Conservation (phyloP, 1,140 invertebrate species). For the Zophobas atratus region DNA sequence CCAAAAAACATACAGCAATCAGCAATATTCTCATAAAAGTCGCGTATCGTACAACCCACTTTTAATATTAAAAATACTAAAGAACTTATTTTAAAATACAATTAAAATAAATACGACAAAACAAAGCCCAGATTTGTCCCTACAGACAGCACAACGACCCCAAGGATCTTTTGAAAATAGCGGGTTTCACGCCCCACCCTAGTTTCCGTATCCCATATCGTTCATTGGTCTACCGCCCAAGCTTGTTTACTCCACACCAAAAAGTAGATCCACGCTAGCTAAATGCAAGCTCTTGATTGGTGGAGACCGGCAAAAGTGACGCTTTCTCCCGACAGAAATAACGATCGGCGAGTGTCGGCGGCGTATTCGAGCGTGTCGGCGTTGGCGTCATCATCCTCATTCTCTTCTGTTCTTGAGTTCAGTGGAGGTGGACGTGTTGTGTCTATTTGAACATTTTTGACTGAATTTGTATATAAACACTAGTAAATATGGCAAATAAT, state of each 20-base stretch:
- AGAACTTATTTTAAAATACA: too few relatives aligned
- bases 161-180: not conserved
- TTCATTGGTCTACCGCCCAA: not conserved
- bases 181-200: not conserved
- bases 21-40: too few relatives aligned
- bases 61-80: too few relatives aligned
- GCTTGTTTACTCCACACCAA: slow-evolving; percentile 13
- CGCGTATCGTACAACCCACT: too few relatives aligned
- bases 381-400: slow-evolving; percentile 19
- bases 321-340: slow-evolving; percentile 7
- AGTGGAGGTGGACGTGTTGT: slow-evolving; percentile 54
- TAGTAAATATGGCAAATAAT: slow-evolving; percentile 62
- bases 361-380: not conserved
- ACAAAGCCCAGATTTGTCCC: too few relatives aligned
- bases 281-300: slow-evolving; percentile 40
- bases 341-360: slow-evolving; percentile 19
- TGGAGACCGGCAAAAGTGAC: slow-evolving; percentile 25
- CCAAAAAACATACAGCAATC: too few relatives aligned
- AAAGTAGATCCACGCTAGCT: slow-evolving; percentile 26
- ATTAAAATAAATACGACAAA: too few relatives aligned
- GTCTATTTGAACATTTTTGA: slow-evolving; percentile 11
- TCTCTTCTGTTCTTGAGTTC: slow-evolving; percentile 56
- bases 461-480: slow-evolving; percentile 49
- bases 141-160: too few relatives aligned
- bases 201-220: slow-evolving; percentile 15